These are phyloP conservation scores for Microplitis mediator DNA, from an alignment of 1,140 invertebrate genomes.

Conservation along the genomic window DNA sequence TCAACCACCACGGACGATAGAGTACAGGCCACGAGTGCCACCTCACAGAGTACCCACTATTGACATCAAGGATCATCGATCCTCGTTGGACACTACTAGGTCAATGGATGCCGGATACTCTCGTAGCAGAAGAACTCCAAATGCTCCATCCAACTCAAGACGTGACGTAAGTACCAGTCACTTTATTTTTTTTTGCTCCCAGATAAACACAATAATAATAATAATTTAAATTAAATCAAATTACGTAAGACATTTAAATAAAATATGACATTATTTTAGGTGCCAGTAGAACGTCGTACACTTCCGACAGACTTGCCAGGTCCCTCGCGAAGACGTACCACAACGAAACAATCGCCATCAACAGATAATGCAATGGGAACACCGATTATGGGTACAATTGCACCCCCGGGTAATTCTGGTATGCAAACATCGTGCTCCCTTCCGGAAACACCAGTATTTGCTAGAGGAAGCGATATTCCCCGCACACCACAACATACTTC, in stretches of 20 bases:
- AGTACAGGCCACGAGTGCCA: conserved; percentile 69
- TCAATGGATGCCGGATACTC: conserved; percentile 69
- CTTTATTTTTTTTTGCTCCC: background rate
- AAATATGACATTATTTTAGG: conserved; percentile 41
- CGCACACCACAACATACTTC: conserved; percentile 69
- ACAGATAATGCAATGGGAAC: conserved; percentile 61
- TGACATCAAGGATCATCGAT: conserved; percentile 59
- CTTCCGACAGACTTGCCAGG: conserved; percentile 71
- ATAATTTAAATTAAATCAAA: background rate
- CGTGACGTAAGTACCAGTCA: conserved; percentile 57
- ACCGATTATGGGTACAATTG: conserved; percentile 31
- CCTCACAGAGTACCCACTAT: conserved; percentile 70
- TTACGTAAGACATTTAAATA: background rate
- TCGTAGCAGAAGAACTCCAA: conserved; percentile 77
- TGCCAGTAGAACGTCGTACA: conserved; percentile 72
- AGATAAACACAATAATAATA: background rate
- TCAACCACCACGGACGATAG: conserved; percentile 50
- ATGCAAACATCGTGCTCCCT: conserved; percentile 82
- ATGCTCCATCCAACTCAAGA: conserved; percentile 69
- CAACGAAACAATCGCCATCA: conserved; percentile 62
- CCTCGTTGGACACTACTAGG: conserved; percentile 18
- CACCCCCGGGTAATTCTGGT: conserved; percentile 50
- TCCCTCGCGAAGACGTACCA: conserved; percentile 58
- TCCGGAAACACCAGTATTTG: conserved; percentile 83
- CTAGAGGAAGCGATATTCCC: conserved; percentile 78